Evolutionary conservation across 2,797 vertebrate genomes (phyloP), one percentile per base, ranked within the genome.

Genomic region (Trichosurus vulpecula): DNA sequence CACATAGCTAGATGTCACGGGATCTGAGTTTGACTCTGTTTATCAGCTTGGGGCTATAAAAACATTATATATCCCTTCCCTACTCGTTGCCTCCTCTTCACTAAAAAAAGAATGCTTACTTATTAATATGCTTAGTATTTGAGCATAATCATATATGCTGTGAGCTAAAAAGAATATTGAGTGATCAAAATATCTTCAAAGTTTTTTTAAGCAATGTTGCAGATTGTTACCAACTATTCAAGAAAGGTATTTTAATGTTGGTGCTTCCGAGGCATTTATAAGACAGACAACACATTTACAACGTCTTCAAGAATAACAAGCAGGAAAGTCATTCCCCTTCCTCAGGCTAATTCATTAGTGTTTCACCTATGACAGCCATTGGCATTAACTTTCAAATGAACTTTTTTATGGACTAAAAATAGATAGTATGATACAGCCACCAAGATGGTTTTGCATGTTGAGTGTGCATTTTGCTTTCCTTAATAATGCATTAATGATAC

Each of bases 361-460:
- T 35, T 94, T 97, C 66, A 92, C 96, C 95, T 97, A 87, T 92
- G 93, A 93, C 93, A 97, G 66, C 92, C 91, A 91, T 95, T 57
- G 89, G n/a, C 92, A 97, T 95, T 97, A 97, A 97, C 97, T 97
- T 97, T 97, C 96, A 97, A 97, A 97, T 97, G 97, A 95, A 97
- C 91, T 97, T 90, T 66, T 19, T 35, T 93, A 94, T 95, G 53
- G 92, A 57, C 94, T 95, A 96, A 97, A 97, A 96, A 97, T 96
- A 96, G 47, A 55, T 61, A 30, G 19, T 92, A 93, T 54, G 93
- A 94, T 97, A 96, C 94, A 95, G 94, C 94, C 91, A 47, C 90
- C 94, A 74, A 90, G 93, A 94, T 95, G 52, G 53, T 92, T 97
- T 94, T 94, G 30, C 66, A 96, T 91, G 52, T 91, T 96, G 94